Conservation (phyloP, 2,113 vertebrate species). For the Loxodonta africana region DNA sequence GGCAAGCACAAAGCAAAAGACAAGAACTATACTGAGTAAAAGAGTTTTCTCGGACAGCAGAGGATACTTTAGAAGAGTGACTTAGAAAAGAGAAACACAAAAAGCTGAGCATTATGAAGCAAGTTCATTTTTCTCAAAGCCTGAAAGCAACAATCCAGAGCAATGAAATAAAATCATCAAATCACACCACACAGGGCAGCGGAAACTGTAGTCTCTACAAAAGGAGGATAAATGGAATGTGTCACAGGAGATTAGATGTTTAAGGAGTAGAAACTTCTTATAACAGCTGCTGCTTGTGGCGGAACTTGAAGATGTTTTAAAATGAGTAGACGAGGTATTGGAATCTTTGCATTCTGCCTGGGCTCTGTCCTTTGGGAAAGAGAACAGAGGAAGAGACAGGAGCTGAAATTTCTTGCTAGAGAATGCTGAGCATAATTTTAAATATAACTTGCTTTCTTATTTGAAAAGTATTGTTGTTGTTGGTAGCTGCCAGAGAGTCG, state of each 20-base stretch:
- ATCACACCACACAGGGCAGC: neutral
- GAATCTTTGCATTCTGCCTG: neutral
- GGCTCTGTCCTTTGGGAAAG: neutral
- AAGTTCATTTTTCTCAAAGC: constrained; percentile 42
- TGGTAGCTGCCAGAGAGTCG: neutral
- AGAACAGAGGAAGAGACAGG: neutral
- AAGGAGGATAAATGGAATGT: neutral
- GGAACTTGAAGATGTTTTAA: neutral
- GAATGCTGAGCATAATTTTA: constrained; percentile 29
- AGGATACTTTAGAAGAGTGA: constrained; percentile 3
- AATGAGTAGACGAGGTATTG: neutral
- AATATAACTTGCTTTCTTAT: neutral
- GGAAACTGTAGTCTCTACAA: neutral
- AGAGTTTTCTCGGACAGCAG: neutral
- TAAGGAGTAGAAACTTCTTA: constrained; percentile 54
- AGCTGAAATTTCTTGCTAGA: neutral
- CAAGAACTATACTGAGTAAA: neutral
- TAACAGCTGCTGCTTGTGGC: neutral
- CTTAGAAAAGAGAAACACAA: neutral
- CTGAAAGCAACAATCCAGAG: constrained; percentile 31
- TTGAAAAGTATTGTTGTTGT: neutral
- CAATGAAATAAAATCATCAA: constrained; percentile 44
- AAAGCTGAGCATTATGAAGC: neutral
- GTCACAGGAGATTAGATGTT: constrained; percentile 10
- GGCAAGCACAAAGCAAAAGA: constrained; percentile 45